Base-by-base conservation (phyloP, 2,113 vertebrate genomes). In the Hemiscyllium ocellatum region DNA sequence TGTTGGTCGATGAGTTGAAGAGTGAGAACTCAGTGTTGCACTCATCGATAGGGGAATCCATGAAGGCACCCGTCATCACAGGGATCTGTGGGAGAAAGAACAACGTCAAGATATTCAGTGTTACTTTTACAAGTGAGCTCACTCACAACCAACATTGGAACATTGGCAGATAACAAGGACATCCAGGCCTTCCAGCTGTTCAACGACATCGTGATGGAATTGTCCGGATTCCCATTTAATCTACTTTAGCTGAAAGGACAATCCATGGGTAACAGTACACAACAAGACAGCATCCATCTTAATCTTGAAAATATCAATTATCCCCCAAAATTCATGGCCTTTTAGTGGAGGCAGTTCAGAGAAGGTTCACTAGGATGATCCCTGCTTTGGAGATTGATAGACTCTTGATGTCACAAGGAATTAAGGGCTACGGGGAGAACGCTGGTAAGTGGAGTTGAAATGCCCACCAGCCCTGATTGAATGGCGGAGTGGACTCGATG, bases 61-160 rank as follows among this genome's bases (percentile, higher is more conserved):
- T 99, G 97, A 99, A 99, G 56, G 98, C 99, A 26, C 99, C 99
- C 95, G 98, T 99, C 98, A 99, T 99, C 47, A 99, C 98, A 80
- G 99, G 99, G 97, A 99, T 98, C 99, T 99, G 97, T 20, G 65
- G n/a, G 89, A 66, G 33, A 5, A n/a, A 93, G 61, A 61, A 93
- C 0, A 93, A 66, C 8, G 19, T 61, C 66, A 93, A 90, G 89
- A 66, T 93, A 66, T n/a, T 93, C 56, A 93, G 33, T 66, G 89
- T 33, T n/a, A 42, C 8, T 42, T 93, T 93, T 61, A 66, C 61
- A 66, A 65, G 7, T 7, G 52, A 56, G 22, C 85, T 29, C 33
- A 78, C 29, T 78, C n/a, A 78, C 17, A 13, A n/a, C n/a, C 0
- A 83, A 42, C 78, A 37, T 80, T 42, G 13, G n/a, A 80, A 80